phyloP scores from a whole-genome alignment of 1,140 invertebrate genomes.

The Cyrtorhinus lividipennis region DNA sequence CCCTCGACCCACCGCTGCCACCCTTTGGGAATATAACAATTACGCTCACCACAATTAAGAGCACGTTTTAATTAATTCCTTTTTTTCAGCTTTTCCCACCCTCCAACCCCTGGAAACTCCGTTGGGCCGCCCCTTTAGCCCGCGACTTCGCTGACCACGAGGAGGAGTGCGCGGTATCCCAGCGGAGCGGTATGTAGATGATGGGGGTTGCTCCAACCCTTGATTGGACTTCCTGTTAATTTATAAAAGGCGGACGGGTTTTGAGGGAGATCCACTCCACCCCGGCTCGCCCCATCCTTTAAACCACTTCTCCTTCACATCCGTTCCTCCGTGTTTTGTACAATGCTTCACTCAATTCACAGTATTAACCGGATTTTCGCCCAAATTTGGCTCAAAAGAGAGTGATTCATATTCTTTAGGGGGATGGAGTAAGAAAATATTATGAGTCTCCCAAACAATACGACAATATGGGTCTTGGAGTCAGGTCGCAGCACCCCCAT shows the following conservation, averaged over 20 bases:
- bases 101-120: not conserved
- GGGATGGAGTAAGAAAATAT: too few relatives aligned
- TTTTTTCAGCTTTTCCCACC: slow-evolving; percentile 3
- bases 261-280: not conserved
- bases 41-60: slow-evolving; percentile 14
- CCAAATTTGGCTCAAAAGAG: too few relatives aligned
- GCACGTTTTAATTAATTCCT: slow-evolving; percentile 15
- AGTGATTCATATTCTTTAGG: too few relatives aligned
- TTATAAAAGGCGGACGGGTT: slow-evolving; percentile 16
- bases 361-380: too few relatives aligned
- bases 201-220: slow-evolving; percentile 11
- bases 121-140: not conserved
- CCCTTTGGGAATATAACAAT: slow-evolving; percentile 11
- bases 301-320: too few relatives aligned
- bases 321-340: too few relatives aligned
- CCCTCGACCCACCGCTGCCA: not conserved
- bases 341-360: too few relatives aligned
- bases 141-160: not conserved
- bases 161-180: slow-evolving; percentile 3
- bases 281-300: too few relatives aligned
- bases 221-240: slow-evolving; percentile 20
- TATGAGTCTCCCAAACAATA: too few relatives aligned
- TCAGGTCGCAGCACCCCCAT: too few relatives aligned
- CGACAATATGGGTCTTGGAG: too few relatives aligned
- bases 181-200: slow-evolving; percentile 13